phyloP scores from a whole-genome alignment of 2,113 vertebrate species.

The Rostratula benghalensis region DNA sequence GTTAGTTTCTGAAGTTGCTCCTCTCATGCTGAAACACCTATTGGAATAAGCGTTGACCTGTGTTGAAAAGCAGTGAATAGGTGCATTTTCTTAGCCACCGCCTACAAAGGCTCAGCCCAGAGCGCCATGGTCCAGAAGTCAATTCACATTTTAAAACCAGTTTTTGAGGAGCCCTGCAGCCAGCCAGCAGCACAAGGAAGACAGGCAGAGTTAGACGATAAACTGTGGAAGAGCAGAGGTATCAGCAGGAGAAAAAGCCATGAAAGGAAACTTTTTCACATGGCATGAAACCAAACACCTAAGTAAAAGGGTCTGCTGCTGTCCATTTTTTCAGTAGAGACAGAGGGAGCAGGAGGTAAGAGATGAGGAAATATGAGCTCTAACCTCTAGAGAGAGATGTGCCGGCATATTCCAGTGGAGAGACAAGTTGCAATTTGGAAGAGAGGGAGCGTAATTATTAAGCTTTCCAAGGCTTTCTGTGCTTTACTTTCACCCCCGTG shows the following conservation, averaged over 20 bases:
- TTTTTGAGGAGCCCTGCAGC: slow-evolving; percentile 34
- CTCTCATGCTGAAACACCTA: neutral
- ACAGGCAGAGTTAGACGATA: neutral
- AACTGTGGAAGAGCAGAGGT: neutral
- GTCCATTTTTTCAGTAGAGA: neutral
- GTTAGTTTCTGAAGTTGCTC: neutral
- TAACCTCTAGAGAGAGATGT: neutral
- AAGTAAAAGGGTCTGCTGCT: neutral
- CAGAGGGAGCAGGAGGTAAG: neutral
- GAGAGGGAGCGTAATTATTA: neutral
- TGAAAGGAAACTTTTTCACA: neutral
- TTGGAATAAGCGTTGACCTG: neutral
- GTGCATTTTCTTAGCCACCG: neutral
- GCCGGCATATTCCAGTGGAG: neutral
- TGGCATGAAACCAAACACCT: neutral
- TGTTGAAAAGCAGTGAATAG: neutral
- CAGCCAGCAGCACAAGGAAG: neutral
- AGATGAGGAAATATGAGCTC: neutral
- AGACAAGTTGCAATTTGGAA: neutral
- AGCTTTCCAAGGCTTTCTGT: neutral
- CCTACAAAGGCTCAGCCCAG: neutral
- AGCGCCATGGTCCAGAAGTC: neutral
- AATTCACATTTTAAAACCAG: neutral
- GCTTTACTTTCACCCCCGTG: neutral
- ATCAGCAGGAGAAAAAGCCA: neutral